A percentile compares a stretch with the other conserved stretches of the same genome.
Conservation (phyloP, 2,888 invertebrate species). For the Dolomedes plantarius region DNA sequence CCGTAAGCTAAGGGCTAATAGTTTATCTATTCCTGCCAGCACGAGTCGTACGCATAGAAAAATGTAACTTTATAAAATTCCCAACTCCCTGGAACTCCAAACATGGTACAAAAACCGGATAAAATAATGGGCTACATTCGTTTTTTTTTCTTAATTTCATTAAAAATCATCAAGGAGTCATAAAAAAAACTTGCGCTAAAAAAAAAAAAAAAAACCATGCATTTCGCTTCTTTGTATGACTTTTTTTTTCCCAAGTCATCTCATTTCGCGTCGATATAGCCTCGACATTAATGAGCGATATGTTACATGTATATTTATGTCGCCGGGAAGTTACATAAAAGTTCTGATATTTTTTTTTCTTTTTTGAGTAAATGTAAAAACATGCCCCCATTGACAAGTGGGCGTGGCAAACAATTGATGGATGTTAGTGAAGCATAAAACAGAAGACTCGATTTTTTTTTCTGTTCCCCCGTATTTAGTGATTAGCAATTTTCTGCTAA, state of each 20-base stretch:
- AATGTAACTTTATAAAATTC: no score
- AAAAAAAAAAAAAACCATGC: neutral
- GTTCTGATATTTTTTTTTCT: neutral
- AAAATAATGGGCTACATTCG: no score
- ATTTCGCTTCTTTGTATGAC: no score
- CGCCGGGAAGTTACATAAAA: neutral
- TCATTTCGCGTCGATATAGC: neutral
- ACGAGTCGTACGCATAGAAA: no score
- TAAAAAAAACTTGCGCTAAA: neutral
- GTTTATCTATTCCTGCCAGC: no score
- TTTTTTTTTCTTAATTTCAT: no score
- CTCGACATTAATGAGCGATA: neutral
- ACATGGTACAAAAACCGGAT: no score
- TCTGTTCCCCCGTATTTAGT: conserved; percentile 31
- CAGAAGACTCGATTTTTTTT: conserved; percentile 34
- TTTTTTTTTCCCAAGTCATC: neutral
- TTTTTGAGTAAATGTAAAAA: neutral
- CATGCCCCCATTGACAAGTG: conserved; percentile 35
- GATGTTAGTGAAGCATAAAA: conserved; percentile 48
- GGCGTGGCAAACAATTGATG: conserved; percentile 60
- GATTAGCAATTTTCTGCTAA: conserved; percentile 59
- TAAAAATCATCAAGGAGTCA: no score
- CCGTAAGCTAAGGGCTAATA: no score
- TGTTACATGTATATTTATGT: conserved; percentile 16
- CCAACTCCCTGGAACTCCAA: no score